Percentiles rank a stretch among this genome's conserved stretches.
Conservation (phyloP, 2,888 invertebrate species). For the Elysia crispata region DNA sequence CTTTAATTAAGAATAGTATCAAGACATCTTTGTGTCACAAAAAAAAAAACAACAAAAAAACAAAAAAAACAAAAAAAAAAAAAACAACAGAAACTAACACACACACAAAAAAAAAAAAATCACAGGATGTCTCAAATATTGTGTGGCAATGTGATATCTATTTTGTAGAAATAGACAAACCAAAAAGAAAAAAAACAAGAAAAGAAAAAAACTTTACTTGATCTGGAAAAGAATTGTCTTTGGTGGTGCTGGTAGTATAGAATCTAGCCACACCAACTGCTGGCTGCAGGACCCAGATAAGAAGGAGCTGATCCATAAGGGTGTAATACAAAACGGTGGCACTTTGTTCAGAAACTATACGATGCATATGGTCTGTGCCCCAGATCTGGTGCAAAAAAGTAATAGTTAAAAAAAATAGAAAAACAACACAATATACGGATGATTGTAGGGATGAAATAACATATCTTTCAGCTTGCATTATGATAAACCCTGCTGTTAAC, state of each 20-base stretch:
- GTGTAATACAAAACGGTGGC: slow-evolving; percentile 73
- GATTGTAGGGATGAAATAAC: too few species aligned
- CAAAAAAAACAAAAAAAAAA: not conserved
- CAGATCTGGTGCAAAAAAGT: slow-evolving; percentile 56
- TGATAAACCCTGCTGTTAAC: too few species aligned
- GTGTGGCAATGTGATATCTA: not conserved
- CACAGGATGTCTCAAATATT: not conserved
- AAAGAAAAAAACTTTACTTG: slow-evolving; percentile 30
- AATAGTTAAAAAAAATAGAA: too few species aligned
- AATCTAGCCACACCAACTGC: slow-evolving; percentile 66
- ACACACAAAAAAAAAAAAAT: not conserved
- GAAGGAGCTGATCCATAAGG: slow-evolving; percentile 61
- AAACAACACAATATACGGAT: too few species aligned
- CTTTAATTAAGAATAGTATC: too few species aligned
- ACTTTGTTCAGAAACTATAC: slow-evolving; percentile 68
- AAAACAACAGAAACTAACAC: not conserved
- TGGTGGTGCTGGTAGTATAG: slow-evolving; percentile 58
- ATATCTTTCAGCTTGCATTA: too few species aligned
- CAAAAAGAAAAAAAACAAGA: not conserved
- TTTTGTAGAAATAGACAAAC: too few species aligned
- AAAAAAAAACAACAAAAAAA: not conserved
- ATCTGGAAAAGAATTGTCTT: not conserved
- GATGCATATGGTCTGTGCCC: slow-evolving; percentile 65
- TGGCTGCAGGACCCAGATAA: slow-evolving; percentile 74
- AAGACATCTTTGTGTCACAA: too few species aligned